A percentile compares a stretch with the other conserved stretches of the same genome.
Conservation (phyloP, 2,888 invertebrate genomes). For the Diarsia brunnea region DNA sequence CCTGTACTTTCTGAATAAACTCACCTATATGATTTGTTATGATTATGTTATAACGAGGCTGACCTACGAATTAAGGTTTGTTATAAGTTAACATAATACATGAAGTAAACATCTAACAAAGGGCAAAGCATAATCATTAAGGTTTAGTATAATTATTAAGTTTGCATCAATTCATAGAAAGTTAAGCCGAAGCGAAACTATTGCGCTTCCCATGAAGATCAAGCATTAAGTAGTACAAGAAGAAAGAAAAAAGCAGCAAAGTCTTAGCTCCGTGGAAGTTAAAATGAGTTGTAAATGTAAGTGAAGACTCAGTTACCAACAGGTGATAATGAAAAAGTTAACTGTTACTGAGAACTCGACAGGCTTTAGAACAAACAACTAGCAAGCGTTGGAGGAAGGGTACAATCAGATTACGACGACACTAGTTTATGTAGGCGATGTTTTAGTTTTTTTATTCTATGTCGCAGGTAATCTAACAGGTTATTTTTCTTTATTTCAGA, state of each 20-base stretch:
- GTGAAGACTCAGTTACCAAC: constrained; percentile 57
- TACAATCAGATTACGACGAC: constrained; percentile 37
- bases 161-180: neutral
- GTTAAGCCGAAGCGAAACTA: neutral
- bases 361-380: constrained; percentile 53
- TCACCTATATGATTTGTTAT: no score
- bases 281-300: constrained; percentile 68
- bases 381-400: constrained; percentile 31
- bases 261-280: constrained; percentile 55
- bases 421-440: constrained; percentile 17
- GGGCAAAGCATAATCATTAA: neutral
- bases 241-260: constrained; percentile 40
- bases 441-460: constrained; percentile 1
- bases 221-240: constrained; percentile 15
- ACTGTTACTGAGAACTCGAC: constrained; percentile 55
- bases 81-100: no score
- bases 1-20: no score
- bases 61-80: no score
- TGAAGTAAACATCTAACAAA: neutral
- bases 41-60: no score
- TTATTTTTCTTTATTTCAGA: neutral
- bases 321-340: constrained; percentile 69
- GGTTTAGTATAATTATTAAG: neutral
- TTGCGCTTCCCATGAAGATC: constrained; percentile 20
- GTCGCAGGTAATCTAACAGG: neutral